phyloP scores from a whole-genome alignment of 2,797 vertebrate species.

The Serranus cabrilla region DNA sequence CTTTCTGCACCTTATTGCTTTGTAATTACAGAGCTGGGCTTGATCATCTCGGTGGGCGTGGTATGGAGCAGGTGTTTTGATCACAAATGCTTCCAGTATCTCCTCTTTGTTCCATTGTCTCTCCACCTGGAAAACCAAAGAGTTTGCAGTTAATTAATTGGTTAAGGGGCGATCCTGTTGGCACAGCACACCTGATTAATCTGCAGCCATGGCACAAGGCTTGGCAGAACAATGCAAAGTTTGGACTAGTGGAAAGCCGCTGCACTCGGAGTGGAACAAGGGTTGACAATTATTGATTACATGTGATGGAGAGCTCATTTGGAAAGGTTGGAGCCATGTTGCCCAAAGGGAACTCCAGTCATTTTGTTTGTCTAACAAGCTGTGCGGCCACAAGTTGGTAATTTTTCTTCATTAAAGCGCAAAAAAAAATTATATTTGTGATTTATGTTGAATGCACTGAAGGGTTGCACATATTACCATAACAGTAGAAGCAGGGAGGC shows the following conservation, averaged over 20 bases:
- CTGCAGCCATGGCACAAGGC: neutral
- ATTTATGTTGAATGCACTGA: slow-evolving; percentile 62
- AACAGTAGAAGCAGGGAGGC: slow-evolving; percentile 41
- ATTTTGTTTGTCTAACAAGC: slow-evolving; percentile 73
- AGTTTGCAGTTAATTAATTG: slow-evolving; percentile 27
- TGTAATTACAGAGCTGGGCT: neutral
- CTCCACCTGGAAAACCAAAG: slow-evolving; percentile 12
- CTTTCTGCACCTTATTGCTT: neutral
- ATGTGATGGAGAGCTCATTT: slow-evolving; percentile 68
- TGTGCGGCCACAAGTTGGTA: slow-evolving; percentile 55
- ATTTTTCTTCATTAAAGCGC: slow-evolving; percentile 78
- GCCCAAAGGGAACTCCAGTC: slow-evolving; percentile 43
- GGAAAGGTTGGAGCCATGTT: slow-evolving; percentile 55
- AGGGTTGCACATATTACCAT: slow-evolving; percentile 50
- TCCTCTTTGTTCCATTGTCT: neutral
- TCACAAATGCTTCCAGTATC: neutral
- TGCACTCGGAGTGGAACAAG: slow-evolving; percentile 20
- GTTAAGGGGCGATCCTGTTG: slow-evolving; percentile 31
- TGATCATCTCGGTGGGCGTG: neutral
- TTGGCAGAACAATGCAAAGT: slow-evolving; percentile 48
- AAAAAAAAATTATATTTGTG: slow-evolving; percentile 45
- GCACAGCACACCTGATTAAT: slow-evolving; percentile 53
- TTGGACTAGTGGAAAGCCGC: slow-evolving; percentile 34
- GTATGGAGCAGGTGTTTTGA: neutral
- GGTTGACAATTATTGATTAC: slow-evolving; percentile 67